A percentile compares a stretch with the other conserved stretches of the same genome.
These are phyloP conservation scores for Melanotaenia boesemani DNA, from an alignment of 2,797 vertebrate genomes.

Conservation along the genomic window DNA sequence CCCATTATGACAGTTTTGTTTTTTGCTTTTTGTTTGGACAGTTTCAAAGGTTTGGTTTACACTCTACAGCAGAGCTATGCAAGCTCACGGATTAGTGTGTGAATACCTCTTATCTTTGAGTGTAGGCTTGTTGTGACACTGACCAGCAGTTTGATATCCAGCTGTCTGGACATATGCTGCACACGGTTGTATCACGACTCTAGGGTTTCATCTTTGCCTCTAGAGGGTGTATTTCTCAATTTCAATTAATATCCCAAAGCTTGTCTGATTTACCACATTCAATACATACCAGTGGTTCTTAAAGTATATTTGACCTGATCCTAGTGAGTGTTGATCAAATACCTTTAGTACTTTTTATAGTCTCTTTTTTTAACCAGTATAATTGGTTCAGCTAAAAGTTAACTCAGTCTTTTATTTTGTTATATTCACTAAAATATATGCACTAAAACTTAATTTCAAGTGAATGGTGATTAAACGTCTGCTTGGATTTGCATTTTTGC, in stretches of 20 bases:
- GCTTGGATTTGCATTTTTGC: not conserved
- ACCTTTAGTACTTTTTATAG: not conserved
- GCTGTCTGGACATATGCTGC: slow-evolving; percentile 52
- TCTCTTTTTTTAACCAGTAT: not conserved
- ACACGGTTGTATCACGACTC: slow-evolving; percentile 38
- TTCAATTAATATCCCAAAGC: slow-evolving; percentile 29
- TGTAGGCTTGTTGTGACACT: slow-evolving; percentile 48
- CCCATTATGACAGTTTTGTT: too few species aligned
- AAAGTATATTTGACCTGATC: slow-evolving; percentile 4
- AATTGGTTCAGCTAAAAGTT: not conserved
- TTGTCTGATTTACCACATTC: slow-evolving; percentile 12
- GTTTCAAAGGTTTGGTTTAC: too few species aligned
- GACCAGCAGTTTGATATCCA: slow-evolving; percentile 38
- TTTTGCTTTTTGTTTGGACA: too few species aligned
- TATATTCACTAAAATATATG: not conserved
- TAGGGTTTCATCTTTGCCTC: slow-evolving; percentile 47
- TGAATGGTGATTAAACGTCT: too few species aligned
- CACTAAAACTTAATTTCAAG: not conserved
- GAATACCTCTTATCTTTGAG: slow-evolving; percentile 34
- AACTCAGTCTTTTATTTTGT: not conserved
- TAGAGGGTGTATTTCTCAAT: slow-evolving; percentile 27
- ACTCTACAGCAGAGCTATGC: too few species aligned
- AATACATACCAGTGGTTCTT: not conserved
- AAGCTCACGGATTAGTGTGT: slow-evolving; percentile 22
- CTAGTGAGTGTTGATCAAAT: not conserved